Percentiles rank a stretch among this genome's conserved stretches.
Evolutionary conservation across 2,888 invertebrate genomes (phyloP).

Genomic region (Mayetiola destructor): DNA sequence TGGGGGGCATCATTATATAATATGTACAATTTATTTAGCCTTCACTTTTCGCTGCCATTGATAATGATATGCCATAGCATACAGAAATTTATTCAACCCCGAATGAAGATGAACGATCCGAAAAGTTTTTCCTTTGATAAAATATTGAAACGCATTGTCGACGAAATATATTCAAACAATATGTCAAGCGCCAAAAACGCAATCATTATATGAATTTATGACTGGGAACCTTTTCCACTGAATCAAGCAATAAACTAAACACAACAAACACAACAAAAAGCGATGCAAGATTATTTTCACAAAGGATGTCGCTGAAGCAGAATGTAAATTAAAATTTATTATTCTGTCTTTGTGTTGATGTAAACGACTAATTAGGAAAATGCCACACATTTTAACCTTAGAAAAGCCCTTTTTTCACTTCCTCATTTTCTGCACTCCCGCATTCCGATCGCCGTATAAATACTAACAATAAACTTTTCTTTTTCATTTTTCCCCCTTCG

Average conservation of each 20-base stretch:
- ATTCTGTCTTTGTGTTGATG: neutral
- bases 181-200: neutral
- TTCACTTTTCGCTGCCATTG: no score
- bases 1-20: no score
- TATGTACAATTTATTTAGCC: no score
- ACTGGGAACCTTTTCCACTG: neutral
- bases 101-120: neutral
- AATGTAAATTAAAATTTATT: conserved; percentile 6
- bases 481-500: conserved; percentile 19
- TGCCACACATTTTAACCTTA: no score
- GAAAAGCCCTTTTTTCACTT: no score
- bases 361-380: neutral
- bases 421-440: no score
- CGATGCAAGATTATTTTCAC: neutral
- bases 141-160: conserved; percentile 9
- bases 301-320: neutral
- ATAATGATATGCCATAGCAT: no score
- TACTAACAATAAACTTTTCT: neutral
- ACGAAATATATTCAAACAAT: conserved; percentile 6
- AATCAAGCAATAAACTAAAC: neutral
- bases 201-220: conserved; percentile 3
- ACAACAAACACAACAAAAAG: no score
- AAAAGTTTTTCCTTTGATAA: neutral
- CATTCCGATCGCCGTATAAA: conserved; percentile 1
- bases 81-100: no score